Evolutionary conservation across 2,113 vertebrate genomes (phyloP).

Genomic region (Cepphus grylle): DNA sequence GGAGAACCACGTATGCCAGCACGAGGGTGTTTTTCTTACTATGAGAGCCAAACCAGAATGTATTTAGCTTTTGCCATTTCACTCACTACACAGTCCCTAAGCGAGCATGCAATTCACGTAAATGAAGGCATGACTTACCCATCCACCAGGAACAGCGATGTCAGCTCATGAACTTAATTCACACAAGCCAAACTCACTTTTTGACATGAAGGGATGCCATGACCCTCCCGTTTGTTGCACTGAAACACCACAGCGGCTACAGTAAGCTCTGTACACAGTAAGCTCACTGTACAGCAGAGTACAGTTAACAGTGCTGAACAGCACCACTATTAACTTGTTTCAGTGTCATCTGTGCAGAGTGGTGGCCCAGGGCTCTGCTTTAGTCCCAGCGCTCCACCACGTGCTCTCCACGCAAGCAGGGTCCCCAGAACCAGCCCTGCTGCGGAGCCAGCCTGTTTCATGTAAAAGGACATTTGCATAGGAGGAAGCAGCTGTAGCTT

Average conservation of each 20-base stretch:
- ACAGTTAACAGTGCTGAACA: neutral
- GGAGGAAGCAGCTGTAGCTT: slow-evolving; percentile 27
- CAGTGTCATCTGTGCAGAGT: neutral
- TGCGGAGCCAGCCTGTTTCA: neutral
- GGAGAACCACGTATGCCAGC: neutral
- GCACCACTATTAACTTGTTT: neutral
- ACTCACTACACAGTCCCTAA: neutral
- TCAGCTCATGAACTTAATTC: neutral
- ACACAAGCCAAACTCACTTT: neutral
- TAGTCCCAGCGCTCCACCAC: neutral
- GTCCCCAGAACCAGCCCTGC: neutral
- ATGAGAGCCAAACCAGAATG: neutral
- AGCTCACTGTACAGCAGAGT: neutral
- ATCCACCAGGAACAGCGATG: neutral
- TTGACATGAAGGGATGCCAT: neutral
- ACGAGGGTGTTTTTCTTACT: neutral
- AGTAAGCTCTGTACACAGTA: neutral
- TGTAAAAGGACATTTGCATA: neutral
- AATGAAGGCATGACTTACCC: neutral
- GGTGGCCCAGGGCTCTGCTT: neutral
- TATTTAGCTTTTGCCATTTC: neutral
- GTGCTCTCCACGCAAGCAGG: neutral
- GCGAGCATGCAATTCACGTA: neutral
- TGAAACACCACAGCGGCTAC: neutral
- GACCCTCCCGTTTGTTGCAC: neutral